phyloP scores from a whole-genome alignment of 2,888 invertebrate species.

The Amphipyra berbera region DNA sequence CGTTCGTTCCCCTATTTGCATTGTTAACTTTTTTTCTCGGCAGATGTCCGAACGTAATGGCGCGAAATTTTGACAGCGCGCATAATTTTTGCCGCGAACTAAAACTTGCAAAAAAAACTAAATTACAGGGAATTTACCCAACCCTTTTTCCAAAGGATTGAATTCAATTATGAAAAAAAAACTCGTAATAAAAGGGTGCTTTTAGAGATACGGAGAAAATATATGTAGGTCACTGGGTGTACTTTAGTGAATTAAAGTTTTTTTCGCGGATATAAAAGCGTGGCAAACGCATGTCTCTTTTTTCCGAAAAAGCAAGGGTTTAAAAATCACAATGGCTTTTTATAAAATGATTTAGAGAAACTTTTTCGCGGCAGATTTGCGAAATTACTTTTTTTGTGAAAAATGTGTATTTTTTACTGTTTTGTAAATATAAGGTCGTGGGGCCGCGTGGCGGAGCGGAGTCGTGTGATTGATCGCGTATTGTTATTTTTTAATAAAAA shows the following conservation, averaged over 20 bases:
- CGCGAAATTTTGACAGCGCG: constrained; percentile 89
- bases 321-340: constrained; percentile 85
- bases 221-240: constrained; percentile 86
- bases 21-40: constrained; percentile 84
- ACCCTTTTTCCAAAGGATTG: constrained; percentile 90
- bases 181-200: constrained; percentile 80
- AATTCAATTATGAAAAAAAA: constrained; percentile 85
- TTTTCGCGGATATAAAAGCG: constrained; percentile 69
- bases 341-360: constrained; percentile 85
- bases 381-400: constrained; percentile 75
- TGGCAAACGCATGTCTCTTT: constrained; percentile 85
- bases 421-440: constrained; percentile 68
- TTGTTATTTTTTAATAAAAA: constrained; percentile 68
- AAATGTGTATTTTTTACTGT: constrained; percentile 69
- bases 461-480: constrained; percentile 77
- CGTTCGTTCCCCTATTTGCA: constrained; percentile 85
- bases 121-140: constrained; percentile 83
- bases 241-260: constrained; percentile 79
- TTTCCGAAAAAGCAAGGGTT: constrained; percentile 83
- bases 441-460: constrained; percentile 70
- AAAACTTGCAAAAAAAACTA: constrained; percentile 80
- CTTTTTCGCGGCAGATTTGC: constrained; percentile 75
- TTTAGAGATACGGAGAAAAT: constrained; percentile 83
- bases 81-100: constrained; percentile 85
- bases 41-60: constrained; percentile 88